Base-by-base conservation (phyloP, 2,113 vertebrate genomes). In the Vulpes lagopus region DNA sequence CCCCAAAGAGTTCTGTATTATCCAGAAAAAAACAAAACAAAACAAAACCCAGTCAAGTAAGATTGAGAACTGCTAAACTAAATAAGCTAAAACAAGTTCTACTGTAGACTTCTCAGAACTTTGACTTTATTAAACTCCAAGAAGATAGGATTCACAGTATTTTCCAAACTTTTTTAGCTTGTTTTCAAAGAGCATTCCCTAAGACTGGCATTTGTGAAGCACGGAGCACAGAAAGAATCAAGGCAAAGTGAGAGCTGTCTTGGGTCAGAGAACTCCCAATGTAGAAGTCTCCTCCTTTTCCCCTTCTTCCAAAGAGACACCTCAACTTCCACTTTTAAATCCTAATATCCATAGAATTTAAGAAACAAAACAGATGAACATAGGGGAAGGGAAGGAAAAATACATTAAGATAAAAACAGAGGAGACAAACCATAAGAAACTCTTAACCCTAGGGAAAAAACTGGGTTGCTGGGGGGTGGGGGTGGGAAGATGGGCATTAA, bases 321-420 rank as follows among this genome's bases (percentile, higher is more conserved):
- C 49, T 87, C 57, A 91, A 82, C 27, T 62, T 78, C 43, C 62
- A 69, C 67, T 92, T 95, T 88, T 35, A 86, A 93, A 81, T 76
- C 19, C 12, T 86, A 73, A 60, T 67, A 73, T 15, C n/a, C 67
- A 79, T 32, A 5, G 14, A 67, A 67, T 67, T 67, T 67, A 67
- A 67, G 65, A 67, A 32, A 67, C 27, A 65, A 65, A 65, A 65
- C 27, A 65, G 60, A 62, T 67, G 30, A n/a, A 67, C 65, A 32
- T 8, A 67, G 65, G 14, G 30, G 30, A 67, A 67, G 30, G 65
- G 65, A 67, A 67, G 30, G 65, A 67, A 67, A 67, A 67, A 67
- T 67, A 67, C 32, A 67, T 32, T 67, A 67, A 67, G 65, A 32
- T 67, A 67, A 67, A 67, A 67, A n/a, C 30, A 67, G 64, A 65